Evolutionary conservation across 2,888 invertebrate species (phyloP).

Genomic region (Tipula confusa): DNA sequence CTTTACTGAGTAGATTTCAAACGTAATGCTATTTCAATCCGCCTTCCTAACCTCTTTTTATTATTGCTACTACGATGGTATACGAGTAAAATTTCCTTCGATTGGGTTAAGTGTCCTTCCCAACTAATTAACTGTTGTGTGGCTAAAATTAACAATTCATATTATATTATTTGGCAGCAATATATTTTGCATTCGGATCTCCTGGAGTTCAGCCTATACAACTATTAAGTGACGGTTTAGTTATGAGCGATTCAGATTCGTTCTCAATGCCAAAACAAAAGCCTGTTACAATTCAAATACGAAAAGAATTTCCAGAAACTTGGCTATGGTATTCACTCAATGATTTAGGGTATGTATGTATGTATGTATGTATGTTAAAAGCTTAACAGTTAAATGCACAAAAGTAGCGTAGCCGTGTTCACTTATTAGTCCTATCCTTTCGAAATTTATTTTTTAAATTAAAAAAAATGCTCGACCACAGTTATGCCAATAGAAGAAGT

Average conservation of each 20-base stretch:
- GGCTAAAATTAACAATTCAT: background rate
- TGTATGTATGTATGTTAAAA: too few relatives aligned
- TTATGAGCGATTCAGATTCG: background rate
- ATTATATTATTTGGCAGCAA: background rate
- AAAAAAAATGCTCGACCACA: too few relatives aligned
- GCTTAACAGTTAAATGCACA: too few relatives aligned
- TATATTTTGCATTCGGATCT: background rate
- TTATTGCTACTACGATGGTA: background rate
- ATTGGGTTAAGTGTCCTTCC: too few relatives aligned
- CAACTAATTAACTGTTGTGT: too few relatives aligned
- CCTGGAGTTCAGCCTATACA: background rate
- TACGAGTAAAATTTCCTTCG: too few relatives aligned
- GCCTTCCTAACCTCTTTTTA: background rate
- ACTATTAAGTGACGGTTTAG: background rate
- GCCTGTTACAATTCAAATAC: slow-evolving; percentile 41
- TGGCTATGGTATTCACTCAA: slow-evolving; percentile 58
- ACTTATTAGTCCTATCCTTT: too few relatives aligned
- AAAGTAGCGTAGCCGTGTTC: too few relatives aligned
- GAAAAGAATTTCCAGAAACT: slow-evolving; percentile 63
- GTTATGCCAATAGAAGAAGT: too few relatives aligned
- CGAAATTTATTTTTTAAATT: too few relatives aligned
- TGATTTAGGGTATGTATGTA: background rate
- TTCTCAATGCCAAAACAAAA: background rate
- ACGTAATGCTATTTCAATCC: background rate
- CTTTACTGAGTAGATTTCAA: background rate